Conservation (phyloP, 2,113 vertebrate species). For the Nannobrachium achirus region DNA sequence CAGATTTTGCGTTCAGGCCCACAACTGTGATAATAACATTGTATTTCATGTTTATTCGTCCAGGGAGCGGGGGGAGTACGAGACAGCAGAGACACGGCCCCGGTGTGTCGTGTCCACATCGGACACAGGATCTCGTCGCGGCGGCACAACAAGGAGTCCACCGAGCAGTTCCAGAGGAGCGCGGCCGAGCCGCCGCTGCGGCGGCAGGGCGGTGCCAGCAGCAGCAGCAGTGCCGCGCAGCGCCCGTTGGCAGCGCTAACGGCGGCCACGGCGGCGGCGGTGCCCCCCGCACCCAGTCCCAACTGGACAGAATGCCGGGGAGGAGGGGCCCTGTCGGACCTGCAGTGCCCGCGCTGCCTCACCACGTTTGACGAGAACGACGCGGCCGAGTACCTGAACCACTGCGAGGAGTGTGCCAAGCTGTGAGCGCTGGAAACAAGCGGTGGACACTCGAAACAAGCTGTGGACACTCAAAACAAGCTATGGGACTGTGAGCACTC, state of each 20-base stretch:
- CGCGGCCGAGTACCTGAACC: slow-evolving; percentile 84
- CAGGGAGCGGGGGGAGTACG: slow-evolving; percentile 75
- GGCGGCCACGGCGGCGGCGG: slow-evolving; percentile 27
- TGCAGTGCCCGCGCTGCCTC: slow-evolving; percentile 89
- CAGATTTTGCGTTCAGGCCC: no score
- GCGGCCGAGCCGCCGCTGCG: slow-evolving; percentile 60
- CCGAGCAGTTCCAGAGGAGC: slow-evolving; percentile 64
- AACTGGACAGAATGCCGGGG: slow-evolving; percentile 49
- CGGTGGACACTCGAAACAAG: slow-evolving; percentile 10
- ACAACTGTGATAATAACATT: not conserved
- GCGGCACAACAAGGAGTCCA: slow-evolving; percentile 44
- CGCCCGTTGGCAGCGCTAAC: no score
- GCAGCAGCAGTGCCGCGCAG: slow-evolving; percentile 28
- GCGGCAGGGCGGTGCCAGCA: slow-evolving; percentile 21
- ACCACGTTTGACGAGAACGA: slow-evolving; percentile 80
- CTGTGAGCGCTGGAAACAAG: slow-evolving; percentile 53
- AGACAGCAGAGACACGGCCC: slow-evolving; percentile 62
- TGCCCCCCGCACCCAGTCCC: slow-evolving; percentile 37
- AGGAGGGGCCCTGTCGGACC: slow-evolving; percentile 80
- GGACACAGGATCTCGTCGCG: slow-evolving; percentile 68
- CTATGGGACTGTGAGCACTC: no score
- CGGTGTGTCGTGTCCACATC: slow-evolving; percentile 67
- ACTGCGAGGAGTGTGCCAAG: slow-evolving; percentile 85
- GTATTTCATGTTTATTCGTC: slow-evolving; percentile 14
- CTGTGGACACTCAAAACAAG: no score